Percentiles rank a stretch among this genome's conserved stretches.
phyloP scores from a whole-genome alignment of 2,797 vertebrate species.

The Tympanoctomys barrerae region DNA sequence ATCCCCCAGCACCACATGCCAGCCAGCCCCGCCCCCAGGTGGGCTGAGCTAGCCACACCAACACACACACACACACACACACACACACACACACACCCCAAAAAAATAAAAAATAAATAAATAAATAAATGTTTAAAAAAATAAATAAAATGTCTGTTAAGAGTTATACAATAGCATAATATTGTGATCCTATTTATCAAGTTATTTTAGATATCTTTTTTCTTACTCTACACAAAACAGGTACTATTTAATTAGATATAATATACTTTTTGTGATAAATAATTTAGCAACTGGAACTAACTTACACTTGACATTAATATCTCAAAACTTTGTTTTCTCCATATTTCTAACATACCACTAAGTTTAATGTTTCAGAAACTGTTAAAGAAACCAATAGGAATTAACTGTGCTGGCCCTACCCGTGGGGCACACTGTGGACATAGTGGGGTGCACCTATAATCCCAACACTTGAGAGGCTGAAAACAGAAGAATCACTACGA shows the following conservation, averaged over 20 bases:
- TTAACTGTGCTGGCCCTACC: not conserved
- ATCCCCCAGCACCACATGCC: too few relatives aligned
- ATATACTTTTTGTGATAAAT: not conserved
- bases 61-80: too few relatives aligned
- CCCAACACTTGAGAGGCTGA: too few relatives aligned
- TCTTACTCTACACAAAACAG: slow-evolving; percentile 24
- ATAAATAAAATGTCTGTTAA: not conserved
- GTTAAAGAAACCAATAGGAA: not conserved
- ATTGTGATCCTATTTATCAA: not conserved
- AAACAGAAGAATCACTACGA: too few relatives aligned
- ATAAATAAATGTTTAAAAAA: too few relatives aligned
- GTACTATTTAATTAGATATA: not conserved
- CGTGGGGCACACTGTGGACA: too few relatives aligned
- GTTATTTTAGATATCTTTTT: slow-evolving; percentile 17
- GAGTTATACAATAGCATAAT: not conserved
- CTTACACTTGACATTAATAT: slow-evolving; percentile 30
- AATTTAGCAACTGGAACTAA: slow-evolving; percentile 26
- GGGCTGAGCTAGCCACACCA: too few relatives aligned
- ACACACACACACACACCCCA: too few relatives aligned
- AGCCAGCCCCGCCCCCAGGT: too few relatives aligned
- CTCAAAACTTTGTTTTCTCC: not conserved
- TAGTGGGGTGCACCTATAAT: too few relatives aligned
- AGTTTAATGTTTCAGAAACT: slow-evolving; percentile 20
- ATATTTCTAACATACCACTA: slow-evolving; percentile 16
- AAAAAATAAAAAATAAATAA: too few relatives aligned